Conservation (phyloP, 2,797 vertebrate species). For the Furcifer pardalis region DNA sequence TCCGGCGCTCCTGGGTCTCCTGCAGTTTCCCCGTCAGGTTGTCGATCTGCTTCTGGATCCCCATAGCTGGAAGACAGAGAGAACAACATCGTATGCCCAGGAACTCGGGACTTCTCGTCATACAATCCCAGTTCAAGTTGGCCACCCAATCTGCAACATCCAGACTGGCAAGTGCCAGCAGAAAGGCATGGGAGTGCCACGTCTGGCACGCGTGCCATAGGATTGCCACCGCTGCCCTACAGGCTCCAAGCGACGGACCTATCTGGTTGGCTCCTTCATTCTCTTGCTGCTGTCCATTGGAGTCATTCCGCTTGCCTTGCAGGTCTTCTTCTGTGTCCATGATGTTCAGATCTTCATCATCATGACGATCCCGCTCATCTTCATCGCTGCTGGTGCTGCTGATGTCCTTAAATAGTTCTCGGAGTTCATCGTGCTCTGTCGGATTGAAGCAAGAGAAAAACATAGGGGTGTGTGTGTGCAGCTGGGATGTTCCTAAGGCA, state of each 20-base stretch:
- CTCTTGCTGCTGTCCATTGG: slow-evolving; percentile 86
- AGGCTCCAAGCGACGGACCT: slow-evolving; percentile 68
- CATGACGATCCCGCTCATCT: slow-evolving; percentile 90
- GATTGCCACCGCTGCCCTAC: no score
- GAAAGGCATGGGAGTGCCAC: no score
- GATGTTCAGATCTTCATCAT: slow-evolving; percentile 96
- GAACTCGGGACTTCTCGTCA: background rate
- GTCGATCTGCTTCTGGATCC: slow-evolving; percentile 95
- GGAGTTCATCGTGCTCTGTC: slow-evolving; percentile 87
- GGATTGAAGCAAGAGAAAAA: background rate
- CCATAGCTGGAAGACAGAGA: slow-evolving; percentile 81
- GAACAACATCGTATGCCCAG: slow-evolving; percentile 3
- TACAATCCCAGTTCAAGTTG: background rate
- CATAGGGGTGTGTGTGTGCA: background rate
- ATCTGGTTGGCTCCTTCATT: slow-evolving; percentile 90
- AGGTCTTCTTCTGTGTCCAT: slow-evolving; percentile 95
- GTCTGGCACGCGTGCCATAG: no score
- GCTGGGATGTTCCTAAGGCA: background rate
- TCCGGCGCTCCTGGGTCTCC: slow-evolving; percentile 93
- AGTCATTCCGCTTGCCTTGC: slow-evolving; percentile 90
- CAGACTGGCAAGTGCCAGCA: no score
- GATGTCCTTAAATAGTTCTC: slow-evolving; percentile 97
- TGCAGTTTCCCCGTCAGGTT: slow-evolving; percentile 91
- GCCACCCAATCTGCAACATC: background rate
- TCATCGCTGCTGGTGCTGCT: slow-evolving; percentile 98